Evolutionary conservation across 2,797 vertebrate species (phyloP).

Genomic region (Orestias chungarensis): DNA sequence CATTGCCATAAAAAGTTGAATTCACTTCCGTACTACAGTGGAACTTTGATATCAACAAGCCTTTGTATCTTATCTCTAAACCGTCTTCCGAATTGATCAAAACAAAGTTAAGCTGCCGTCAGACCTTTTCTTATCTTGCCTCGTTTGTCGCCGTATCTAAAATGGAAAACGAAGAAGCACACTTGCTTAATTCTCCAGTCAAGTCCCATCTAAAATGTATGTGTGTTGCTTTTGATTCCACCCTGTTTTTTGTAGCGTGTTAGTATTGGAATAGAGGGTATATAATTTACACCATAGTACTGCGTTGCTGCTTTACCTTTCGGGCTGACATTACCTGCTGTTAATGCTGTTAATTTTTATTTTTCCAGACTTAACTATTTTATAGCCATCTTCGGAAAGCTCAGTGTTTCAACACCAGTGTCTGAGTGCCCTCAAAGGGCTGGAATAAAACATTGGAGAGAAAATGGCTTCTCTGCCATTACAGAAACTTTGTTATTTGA

Average conservation of each 20-base stretch:
- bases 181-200: neutral
- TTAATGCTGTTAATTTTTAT: neutral
- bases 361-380: neutral
- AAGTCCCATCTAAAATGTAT: neutral
- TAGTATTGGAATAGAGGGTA: neutral
- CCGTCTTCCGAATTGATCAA: slow-evolving; percentile 12
- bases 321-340: neutral
- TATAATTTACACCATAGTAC: neutral
- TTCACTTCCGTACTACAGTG: neutral
- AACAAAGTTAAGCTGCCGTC: neutral
- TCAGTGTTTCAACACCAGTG: neutral
- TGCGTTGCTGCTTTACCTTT: neutral
- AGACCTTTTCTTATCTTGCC: neutral
- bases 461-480: neutral
- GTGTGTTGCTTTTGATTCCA: too few species aligned
- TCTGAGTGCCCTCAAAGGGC: neutral
- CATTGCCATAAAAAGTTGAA: slow-evolving; percentile 14
- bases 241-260: too few species aligned
- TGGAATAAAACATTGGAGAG: neutral
- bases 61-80: slow-evolving; percentile 19
- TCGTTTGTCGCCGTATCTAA: neutral
- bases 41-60: slow-evolving; percentile 27
- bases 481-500: too few species aligned
- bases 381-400: too few species aligned
- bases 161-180: neutral